These are phyloP conservation scores for Pomatorhinus ruficollis DNA, from an alignment of 2,113 vertebrate species.

Conservation along the genomic window DNA sequence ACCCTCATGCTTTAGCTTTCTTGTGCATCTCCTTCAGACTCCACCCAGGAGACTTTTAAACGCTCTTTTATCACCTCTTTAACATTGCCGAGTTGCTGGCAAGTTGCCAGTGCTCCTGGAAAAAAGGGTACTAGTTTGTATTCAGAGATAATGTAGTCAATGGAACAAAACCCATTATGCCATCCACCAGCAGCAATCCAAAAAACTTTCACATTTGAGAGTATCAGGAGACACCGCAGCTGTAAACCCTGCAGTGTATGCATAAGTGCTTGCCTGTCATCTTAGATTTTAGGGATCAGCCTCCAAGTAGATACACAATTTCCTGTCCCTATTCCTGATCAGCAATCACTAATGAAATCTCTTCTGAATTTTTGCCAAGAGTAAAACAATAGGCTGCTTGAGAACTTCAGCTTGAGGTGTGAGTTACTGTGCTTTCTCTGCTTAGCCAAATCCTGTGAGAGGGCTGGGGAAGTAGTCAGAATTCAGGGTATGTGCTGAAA, in stretches of 20 bases:
- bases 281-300: neutral
- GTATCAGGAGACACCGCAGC: neutral
- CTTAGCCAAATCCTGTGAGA: neutral
- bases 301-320: neutral
- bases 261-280: neutral
- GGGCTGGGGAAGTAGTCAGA: neutral
- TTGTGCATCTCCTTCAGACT: neutral
- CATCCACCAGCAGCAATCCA: neutral
- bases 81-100: neutral
- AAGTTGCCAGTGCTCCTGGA: neutral
- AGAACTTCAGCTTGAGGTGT: neutral
- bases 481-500: neutral
- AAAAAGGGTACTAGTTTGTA: neutral
- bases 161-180: neutral
- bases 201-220: neutral
- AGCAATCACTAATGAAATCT: neutral
- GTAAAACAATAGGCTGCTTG: neutral
- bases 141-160: neutral
- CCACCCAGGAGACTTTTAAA: neutral
- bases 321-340: neutral
- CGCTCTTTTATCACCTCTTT: neutral
- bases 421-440: neutral
- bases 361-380: slow-evolving; percentile 24
- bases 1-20: neutral
- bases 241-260: neutral